Conservation (phyloP, 2,113 vertebrate genomes). For the Rhea pennata region DNA sequence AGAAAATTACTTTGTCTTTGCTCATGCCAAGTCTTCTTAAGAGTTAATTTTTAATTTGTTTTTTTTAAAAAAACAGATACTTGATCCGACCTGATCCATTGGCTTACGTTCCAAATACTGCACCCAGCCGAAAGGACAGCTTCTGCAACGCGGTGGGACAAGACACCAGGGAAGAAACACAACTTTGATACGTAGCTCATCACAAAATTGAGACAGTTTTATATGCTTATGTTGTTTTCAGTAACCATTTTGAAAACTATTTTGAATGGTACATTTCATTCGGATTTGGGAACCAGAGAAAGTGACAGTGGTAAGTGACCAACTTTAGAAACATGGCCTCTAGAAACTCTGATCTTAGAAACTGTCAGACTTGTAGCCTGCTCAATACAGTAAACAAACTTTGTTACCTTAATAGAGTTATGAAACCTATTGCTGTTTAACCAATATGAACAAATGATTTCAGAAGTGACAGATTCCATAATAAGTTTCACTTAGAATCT, state of each 20-base stretch:
- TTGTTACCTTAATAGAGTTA: background rate
- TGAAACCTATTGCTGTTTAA: slow-evolving; percentile 4
- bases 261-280: background rate
- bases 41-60: background rate
- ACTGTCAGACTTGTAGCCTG: background rate
- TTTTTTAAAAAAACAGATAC: slow-evolving; percentile 65
- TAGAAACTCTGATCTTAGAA: slow-evolving; percentile 32
- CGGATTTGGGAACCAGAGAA: slow-evolving; percentile 31
- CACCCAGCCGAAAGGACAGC: slow-evolving; percentile 77
- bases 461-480: background rate
- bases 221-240: slow-evolving; percentile 51
- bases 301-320: slow-evolving; percentile 37
- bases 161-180: slow-evolving; percentile 82
- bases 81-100: slow-evolving; percentile 85
- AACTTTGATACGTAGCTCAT: slow-evolving; percentile 74
- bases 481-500: background rate
- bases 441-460: background rate
- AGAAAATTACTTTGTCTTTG: background rate
- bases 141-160: slow-evolving; percentile 74
- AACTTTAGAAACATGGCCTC: slow-evolving; percentile 1
- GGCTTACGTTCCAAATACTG: slow-evolving; percentile 79
- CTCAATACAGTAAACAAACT: background rate
- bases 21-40: background rate
- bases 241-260: slow-evolving; percentile 37
- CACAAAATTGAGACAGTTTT: slow-evolving; percentile 37